A percentile compares a stretch with the other conserved stretches of the same genome.
Evolutionary conservation across 2,888 invertebrate genomes (phyloP).

Genomic region (Clostera curtula): DNA sequence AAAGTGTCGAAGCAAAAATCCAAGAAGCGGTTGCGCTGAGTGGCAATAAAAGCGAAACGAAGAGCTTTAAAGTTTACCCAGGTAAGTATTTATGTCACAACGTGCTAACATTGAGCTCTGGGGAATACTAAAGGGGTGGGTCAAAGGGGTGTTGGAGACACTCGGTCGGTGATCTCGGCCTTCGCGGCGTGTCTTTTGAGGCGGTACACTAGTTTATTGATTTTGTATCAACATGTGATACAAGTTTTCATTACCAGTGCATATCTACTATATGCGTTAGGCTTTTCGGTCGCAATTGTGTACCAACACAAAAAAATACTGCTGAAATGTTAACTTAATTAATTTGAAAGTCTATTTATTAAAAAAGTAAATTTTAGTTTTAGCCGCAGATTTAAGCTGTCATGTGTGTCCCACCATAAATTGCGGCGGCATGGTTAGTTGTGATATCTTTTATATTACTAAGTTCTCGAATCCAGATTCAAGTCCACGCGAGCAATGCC

Average conservation of each 20-base stretch:
- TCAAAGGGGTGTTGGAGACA: slow-evolving; percentile 45
- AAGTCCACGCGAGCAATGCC: too few species aligned
- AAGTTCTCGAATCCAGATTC: too few species aligned
- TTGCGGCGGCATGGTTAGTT: too few species aligned
- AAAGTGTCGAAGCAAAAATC: slow-evolving; percentile 28
- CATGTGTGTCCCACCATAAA: too few species aligned
- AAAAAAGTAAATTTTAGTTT: too few species aligned
- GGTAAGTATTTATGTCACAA: slow-evolving; percentile 62
- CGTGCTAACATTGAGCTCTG: slow-evolving; percentile 51
- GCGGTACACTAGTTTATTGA: slow-evolving; percentile 47
- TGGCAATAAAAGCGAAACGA: slow-evolving; percentile 47
- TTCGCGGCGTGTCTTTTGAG: slow-evolving; percentile 40
- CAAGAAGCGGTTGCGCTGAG: slow-evolving; percentile 27
- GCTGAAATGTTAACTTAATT: too few species aligned
- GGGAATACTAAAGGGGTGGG: slow-evolving; percentile 47
- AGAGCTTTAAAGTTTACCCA: slow-evolving; percentile 53
- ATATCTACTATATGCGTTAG: slow-evolving; percentile 5
- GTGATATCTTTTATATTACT: too few species aligned
- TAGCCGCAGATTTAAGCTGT: too few species aligned
- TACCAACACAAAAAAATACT: too few species aligned
- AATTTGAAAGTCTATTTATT: too few species aligned
- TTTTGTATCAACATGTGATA: slow-evolving; percentile 34
- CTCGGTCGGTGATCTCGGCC: slow-evolving; percentile 37
- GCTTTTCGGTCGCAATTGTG: slow-evolving; percentile 5
- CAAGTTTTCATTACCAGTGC: slow-evolving; percentile 15